These are phyloP conservation scores for Petrolisthes manimaculis DNA, from an alignment of 2,888 invertebrate genomes.

Conservation along the genomic window DNA sequence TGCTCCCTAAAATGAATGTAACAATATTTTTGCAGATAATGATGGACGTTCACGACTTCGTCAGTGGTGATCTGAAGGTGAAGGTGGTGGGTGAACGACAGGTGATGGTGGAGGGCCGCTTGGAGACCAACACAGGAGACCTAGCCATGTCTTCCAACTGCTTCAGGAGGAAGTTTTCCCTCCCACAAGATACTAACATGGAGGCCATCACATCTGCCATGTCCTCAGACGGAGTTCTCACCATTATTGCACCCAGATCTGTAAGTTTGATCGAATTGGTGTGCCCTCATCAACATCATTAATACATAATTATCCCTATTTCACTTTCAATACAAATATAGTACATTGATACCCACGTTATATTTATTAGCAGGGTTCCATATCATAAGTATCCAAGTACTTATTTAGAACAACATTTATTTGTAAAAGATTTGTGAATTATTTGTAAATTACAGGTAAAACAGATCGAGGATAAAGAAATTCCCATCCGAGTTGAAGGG, in stretches of 20 bases:
- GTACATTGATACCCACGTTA: no score
- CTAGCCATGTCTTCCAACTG: conserved; percentile 33
- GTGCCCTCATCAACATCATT: no score
- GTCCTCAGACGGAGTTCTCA: conserved; percentile 22
- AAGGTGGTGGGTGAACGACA: conserved; percentile 50
- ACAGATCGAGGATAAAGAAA: no score
- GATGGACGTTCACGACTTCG: conserved; percentile 63
- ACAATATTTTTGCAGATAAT: conserved; percentile 51
- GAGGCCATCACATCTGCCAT: conserved; percentile 36
- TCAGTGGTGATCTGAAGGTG: conserved; percentile 58
- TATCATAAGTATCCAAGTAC: no score
- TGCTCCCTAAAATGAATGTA: background rate
- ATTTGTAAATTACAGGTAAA: no score
- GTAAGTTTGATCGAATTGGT: conserved; percentile 13
- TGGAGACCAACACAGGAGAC: conserved; percentile 40
- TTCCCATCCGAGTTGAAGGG: no score
- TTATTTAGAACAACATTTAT: no score
- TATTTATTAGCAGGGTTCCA: no score
- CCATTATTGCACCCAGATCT: conserved; percentile 56
- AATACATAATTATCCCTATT: no score
- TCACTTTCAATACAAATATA: no score
- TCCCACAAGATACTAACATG: conserved; percentile 44
- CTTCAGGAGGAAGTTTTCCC: conserved; percentile 51
- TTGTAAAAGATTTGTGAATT: no score
- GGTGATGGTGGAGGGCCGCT: conserved; percentile 60